A percentile compares a stretch with the other conserved stretches of the same genome.
These are phyloP conservation scores for Pseudorhiza aurosa DNA, from an alignment of 30 jellyfish, hydroid and myxozoan species.

Conservation along the genomic window DNA sequence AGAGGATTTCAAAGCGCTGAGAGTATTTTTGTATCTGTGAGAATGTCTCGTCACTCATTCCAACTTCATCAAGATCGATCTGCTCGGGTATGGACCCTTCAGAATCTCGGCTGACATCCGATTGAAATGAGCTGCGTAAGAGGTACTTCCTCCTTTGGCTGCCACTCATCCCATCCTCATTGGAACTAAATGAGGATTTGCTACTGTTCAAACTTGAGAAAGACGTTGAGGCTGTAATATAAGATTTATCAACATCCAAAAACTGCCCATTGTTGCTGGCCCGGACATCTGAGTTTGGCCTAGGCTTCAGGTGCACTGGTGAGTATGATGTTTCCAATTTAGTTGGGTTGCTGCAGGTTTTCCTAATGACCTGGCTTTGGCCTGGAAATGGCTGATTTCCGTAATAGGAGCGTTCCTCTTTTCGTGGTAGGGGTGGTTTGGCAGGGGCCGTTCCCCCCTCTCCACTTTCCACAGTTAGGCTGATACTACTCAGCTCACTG, in stretches of 20 bases:
- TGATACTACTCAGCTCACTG: slow-evolving; percentile 63
- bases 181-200: slow-evolving; percentile 80
- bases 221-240: slow-evolving; percentile 33
- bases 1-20: slow-evolving; percentile 73
- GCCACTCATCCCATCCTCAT: slow-evolving; percentile 20
- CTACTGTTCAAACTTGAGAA: slow-evolving; percentile 76
- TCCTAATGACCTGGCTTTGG: slow-evolving; percentile 54
- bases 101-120: slow-evolving; percentile 23
- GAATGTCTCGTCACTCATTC: slow-evolving; percentile 82
- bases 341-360: slow-evolving; percentile 91
- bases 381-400: slow-evolving; percentile 89
- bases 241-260: slow-evolving; percentile 11
- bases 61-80: slow-evolving; percentile 82
- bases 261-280: slow-evolving; percentile 33
- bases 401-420: slow-evolving; percentile 86
- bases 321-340: slow-evolving; percentile 46
- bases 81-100: slow-evolving; percentile 60
- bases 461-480: slow-evolving; percentile 20
- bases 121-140: slow-evolving; percentile 6
- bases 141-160: slow-evolving; percentile 65
- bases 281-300: slow-evolving; percentile 77
- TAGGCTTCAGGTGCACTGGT: slow-evolving; percentile 64
- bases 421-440: slow-evolving; percentile 93
- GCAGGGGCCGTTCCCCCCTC: slow-evolving; percentile 80
- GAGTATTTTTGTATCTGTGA: slow-evolving; percentile 85